Conservation (phyloP, 1,140 invertebrate species). For the Sycophaga agraensis region DNA sequence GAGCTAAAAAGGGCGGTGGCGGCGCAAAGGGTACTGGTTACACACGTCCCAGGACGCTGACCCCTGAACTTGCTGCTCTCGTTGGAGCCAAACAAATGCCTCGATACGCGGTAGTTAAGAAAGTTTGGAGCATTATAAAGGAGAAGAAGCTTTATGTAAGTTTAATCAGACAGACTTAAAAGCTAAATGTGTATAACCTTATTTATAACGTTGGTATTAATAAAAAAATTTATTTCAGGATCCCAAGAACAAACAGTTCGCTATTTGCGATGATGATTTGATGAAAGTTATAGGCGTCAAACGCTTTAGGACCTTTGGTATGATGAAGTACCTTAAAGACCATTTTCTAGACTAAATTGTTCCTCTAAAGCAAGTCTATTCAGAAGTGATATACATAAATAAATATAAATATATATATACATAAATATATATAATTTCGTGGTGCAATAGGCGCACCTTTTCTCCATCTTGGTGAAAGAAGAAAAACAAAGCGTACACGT, state of each 20-base stretch:
- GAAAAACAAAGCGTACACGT: conserved; percentile 30
- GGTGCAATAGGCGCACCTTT: background rate
- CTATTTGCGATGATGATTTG: conserved; percentile 89
- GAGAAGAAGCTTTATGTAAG: conserved; percentile 83
- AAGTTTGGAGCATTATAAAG: conserved; percentile 90
- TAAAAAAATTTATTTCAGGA: conserved; percentile 60
- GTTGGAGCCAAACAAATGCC: conserved; percentile 85
- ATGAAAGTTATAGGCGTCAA: conserved; percentile 87
- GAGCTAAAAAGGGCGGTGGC: conserved; percentile 56
- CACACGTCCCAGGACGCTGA: conserved; percentile 79
- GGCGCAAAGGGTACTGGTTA: conserved; percentile 78
- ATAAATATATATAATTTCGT: background rate
- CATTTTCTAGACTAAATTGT: conserved; percentile 77
- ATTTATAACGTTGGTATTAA: too few species aligned
- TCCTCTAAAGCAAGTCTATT: conserved; percentile 37
- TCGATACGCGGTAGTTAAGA: conserved; percentile 90
- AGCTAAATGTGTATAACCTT: too few species aligned
- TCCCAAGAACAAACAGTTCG: conserved; percentile 91
- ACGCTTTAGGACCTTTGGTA: conserved; percentile 88
- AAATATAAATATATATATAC: background rate
- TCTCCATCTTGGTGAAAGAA: conserved; percentile 1
- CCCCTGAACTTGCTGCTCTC: conserved; percentile 79
- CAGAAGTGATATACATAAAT: conserved; percentile 27
- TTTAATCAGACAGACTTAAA: too few species aligned
- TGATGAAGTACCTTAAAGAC: conserved; percentile 93